Evolutionary conservation across 23 tunicate species (phyloP), one percentile per base, ranked within the genome.

Genomic region (Halocynthia aurantium): DNA sequence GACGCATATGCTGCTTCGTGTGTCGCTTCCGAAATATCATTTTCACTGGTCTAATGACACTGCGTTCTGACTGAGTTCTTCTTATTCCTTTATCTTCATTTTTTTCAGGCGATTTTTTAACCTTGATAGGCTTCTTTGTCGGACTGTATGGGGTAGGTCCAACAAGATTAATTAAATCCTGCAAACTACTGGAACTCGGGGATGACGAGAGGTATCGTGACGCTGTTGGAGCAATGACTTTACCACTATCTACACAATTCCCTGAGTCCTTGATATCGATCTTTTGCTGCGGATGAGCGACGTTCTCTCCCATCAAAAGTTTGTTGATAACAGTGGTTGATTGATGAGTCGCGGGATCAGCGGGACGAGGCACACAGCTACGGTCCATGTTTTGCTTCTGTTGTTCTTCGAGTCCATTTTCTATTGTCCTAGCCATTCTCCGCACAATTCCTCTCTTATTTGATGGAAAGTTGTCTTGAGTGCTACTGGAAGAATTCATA

Each of bases 81-180:
- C 70, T 11, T 10, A 65, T 65, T 11, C 70, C 70, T 65, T 65
- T 65, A 9, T 6, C 31, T 6, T 65, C 49, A 6, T 65, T 20
- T 8, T 49, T 11, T 15, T 65, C 70, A 65, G 31, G 10, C 9
- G 15, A 65, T 8, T 40, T 20, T 65, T 65, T 65, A 8, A 9
- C 70, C 31, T 40, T 49, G 31, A 65, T 40, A 65, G 70, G 31
- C n/a, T 40, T 65, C 22, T 65, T 40, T 8, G 31, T 65, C 0
- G 70, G 70, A 15, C 70, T 65, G 70, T 65, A 65, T 65, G 70
- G 70, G 9, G 70, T 65, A 49, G 70, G 70, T 20, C 70, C 70
- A 65, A 65, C 70, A 9, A 65, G 31, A 9, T 40, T 20, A 20
- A 65, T 20, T 8, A 65, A 15, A 65, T 65, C 70, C 5, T 65